Conservation (phyloP, 2,888 invertebrate species). For the Dolichopus griseipennis region DNA sequence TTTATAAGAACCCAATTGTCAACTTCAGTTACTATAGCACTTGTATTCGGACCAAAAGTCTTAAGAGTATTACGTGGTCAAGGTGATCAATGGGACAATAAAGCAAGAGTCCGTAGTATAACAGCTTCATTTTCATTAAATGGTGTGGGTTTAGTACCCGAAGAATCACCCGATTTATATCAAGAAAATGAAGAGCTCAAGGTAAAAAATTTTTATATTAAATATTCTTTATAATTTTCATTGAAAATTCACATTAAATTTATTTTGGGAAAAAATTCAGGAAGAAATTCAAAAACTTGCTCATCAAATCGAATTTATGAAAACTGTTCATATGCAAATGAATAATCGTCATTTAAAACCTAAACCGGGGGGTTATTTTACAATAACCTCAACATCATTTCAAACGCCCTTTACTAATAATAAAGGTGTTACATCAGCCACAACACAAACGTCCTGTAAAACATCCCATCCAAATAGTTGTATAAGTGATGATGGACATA, state of each 20-base stretch:
- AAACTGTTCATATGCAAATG: conserved; percentile 88
- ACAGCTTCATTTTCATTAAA: conserved; percentile 79
- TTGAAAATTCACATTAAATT: conserved; percentile 7
- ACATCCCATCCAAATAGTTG: conserved; percentile 25
- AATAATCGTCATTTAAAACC: conserved; percentile 83
- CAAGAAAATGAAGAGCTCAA: conserved; percentile 88
- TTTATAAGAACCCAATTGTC: conserved; percentile 88
- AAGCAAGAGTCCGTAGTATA: conserved; percentile 71
- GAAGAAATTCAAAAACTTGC: conserved; percentile 87
- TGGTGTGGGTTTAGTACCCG: conserved; percentile 74
- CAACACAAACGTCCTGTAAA: conserved; percentile 34
- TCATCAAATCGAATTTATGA: conserved; percentile 87
- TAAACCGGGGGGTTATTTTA: conserved; percentile 74
- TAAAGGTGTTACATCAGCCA: conserved; percentile 33
- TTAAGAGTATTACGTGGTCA: conserved; percentile 73
- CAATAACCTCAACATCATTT: conserved; percentile 49
- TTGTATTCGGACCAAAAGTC: conserved; percentile 52
- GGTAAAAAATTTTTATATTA: conserved; percentile 43
- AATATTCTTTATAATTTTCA: conserved; percentile 7
- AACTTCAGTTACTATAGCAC: conserved; percentile 59
- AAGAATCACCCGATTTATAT: conserved; percentile 75
- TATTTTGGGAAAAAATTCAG: conserved; percentile 45
- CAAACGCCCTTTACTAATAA: conserved; percentile 40
- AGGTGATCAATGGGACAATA: conserved; percentile 83
- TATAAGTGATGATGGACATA: conserved; percentile 30